phyloP scores from a whole-genome alignment of 2,888 invertebrate species.

The Dolomedes plantarius region DNA sequence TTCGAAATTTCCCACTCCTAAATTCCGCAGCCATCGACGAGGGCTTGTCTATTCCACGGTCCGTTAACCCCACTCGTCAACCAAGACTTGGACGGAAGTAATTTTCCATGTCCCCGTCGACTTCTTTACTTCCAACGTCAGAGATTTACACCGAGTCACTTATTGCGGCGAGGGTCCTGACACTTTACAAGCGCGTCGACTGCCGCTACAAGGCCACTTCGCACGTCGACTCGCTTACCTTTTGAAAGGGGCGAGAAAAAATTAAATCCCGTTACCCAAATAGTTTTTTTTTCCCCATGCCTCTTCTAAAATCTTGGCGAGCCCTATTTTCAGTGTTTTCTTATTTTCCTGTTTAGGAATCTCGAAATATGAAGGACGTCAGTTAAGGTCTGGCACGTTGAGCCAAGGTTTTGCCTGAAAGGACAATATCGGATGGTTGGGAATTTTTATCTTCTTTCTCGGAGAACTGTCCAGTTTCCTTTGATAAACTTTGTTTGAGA shows the following conservation, averaged over 20 bases:
- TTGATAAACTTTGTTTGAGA: too few species aligned
- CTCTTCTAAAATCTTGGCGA: neutral
- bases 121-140: constrained; percentile 50
- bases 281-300: constrained; percentile 12
- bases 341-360: neutral
- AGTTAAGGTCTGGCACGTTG: neutral
- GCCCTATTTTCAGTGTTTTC: neutral
- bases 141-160: constrained; percentile 63
- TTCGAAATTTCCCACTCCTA: constrained; percentile 7
- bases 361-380: neutral
- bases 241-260: constrained; percentile 28
- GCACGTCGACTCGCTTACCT: constrained; percentile 30
- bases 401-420: neutral
- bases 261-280: constrained; percentile 63
- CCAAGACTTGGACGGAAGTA: constrained; percentile 58
- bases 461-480: too few species aligned
- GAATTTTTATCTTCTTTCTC: too few species aligned
- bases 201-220: constrained; percentile 1
- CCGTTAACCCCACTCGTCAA: constrained; percentile 62
- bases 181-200: constrained; percentile 50
- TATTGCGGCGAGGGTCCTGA: constrained; percentile 50
- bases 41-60: constrained; percentile 58
- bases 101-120: constrained; percentile 64
- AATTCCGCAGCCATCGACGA: constrained; percentile 11
- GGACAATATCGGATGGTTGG: too few species aligned